Evolutionary conservation across 2,888 invertebrate genomes (phyloP).

Genomic region (Stramonita haemastoma): DNA sequence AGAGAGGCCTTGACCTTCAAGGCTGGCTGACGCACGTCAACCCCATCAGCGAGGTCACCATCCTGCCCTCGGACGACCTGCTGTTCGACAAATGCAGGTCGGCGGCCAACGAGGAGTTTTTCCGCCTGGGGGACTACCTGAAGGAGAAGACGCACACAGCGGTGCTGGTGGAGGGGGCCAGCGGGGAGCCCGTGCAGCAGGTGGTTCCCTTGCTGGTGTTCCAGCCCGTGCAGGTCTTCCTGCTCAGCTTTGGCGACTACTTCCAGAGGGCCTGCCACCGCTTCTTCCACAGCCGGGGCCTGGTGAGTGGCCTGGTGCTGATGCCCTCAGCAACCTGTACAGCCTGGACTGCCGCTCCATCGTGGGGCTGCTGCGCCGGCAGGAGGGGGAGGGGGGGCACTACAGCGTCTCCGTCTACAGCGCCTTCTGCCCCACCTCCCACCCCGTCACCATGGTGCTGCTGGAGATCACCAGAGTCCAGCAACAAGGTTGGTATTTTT

Average conservation of each 20-base stretch:
- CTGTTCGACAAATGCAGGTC: not conserved
- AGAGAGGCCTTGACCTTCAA: constrained; percentile 13
- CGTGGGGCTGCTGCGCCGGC: not conserved
- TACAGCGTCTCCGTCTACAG: not conserved
- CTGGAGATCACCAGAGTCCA: not conserved
- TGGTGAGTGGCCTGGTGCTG: not conserved
- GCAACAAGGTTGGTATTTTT: no score
- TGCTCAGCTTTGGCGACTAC: constrained; percentile 32
- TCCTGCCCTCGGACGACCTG: not conserved
- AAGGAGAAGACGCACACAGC: not conserved
- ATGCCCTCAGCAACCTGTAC: constrained; percentile 34
- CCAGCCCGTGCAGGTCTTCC: constrained; percentile 25
- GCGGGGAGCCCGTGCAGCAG: not conserved
- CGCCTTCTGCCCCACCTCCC: constrained; percentile 1
- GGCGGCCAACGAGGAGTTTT: not conserved
- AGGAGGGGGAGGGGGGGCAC: not conserved
- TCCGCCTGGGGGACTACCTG: not conserved
- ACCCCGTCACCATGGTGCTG: constrained; percentile 24
- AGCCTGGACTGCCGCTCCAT: not conserved
- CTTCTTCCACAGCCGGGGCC: not conserved
- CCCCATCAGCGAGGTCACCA: constrained; percentile 9
- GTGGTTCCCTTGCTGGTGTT: constrained; percentile 28
- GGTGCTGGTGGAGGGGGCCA: not conserved
- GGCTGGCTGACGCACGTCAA: constrained; percentile 12
- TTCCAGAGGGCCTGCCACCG: constrained; percentile 7